Conservation (phyloP, 2,888 invertebrate species). For the Taphrorychus bicolor region DNA sequence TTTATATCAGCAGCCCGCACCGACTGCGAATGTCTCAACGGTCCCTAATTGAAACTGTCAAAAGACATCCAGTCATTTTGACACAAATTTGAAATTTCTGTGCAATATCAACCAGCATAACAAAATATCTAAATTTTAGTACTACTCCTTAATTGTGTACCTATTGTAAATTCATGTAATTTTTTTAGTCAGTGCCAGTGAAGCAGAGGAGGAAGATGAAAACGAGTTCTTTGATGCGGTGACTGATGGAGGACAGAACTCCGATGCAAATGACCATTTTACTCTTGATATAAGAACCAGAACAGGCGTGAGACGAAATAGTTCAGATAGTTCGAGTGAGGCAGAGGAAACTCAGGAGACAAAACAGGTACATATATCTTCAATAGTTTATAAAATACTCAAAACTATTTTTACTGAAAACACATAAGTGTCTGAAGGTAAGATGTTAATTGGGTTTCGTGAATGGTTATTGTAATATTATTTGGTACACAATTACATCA, state of each 20-base stretch:
- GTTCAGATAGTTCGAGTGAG: conserved; percentile 63
- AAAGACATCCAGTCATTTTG: no score
- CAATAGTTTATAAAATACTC: no score
- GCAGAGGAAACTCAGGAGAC: conserved; percentile 62
- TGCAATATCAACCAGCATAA: no score
- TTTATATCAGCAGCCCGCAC: no score
- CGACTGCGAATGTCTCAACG: no score
- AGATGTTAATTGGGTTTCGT: not conserved
- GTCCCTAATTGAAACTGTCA: no score
- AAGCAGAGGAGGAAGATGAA: conserved; percentile 78
- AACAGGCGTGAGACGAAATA: conserved; percentile 55
- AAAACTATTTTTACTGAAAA: no score
- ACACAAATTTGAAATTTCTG: no score
- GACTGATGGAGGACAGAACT: conserved; percentile 57
- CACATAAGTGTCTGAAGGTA: no score
- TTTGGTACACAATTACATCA: not conserved
- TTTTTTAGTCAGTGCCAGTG: conserved; percentile 61
- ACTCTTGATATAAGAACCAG: conserved; percentile 70
- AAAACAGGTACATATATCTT: conserved; percentile 58
- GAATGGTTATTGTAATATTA: not conserved
- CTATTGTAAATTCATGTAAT: not conserved
- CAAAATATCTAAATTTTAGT: conserved; percentile 25
- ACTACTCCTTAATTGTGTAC: no score
- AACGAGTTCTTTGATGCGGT: conserved; percentile 74
- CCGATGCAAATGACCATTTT: conserved; percentile 60